A percentile compares a stretch with the other conserved stretches of the same genome.
Conservation (phyloP, 2,113 vertebrate species). For the Prunella fulvescens region DNA sequence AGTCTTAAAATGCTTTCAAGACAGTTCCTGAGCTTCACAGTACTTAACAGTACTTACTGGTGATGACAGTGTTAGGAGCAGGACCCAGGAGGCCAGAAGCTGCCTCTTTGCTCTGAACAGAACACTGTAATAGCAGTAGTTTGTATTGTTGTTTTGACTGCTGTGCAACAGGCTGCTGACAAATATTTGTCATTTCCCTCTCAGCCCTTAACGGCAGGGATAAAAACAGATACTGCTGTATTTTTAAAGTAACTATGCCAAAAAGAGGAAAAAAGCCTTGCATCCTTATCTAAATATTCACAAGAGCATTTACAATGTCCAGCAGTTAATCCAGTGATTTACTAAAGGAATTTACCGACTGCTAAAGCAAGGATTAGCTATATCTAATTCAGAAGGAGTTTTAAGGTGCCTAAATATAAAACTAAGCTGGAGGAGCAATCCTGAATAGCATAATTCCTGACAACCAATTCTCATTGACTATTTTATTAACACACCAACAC, state of each 20-base stretch:
- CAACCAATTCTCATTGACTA: neutral
- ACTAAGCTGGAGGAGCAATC: neutral
- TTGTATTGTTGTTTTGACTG: neutral
- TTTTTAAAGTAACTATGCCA: neutral
- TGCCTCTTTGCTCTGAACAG: neutral
- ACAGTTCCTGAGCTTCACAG: neutral
- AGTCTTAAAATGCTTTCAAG: neutral
- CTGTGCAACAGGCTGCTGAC: neutral
- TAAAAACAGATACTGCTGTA: neutral
- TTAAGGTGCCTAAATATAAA: slow-evolving; percentile 11
- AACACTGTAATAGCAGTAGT: neutral
- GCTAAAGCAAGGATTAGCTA: slow-evolving; percentile 16
- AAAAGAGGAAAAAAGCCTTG: neutral
- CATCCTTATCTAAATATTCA: neutral
- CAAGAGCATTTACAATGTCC: neutral
- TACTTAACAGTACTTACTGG: too few species aligned
- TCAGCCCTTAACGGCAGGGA: neutral
- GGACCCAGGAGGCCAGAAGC: neutral
- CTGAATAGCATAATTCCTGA: neutral
- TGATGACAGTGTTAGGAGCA: neutral
- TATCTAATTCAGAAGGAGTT: neutral
- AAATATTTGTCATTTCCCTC: neutral
- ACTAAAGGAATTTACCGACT: neutral
- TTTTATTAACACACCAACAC: neutral
- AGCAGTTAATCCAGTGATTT: neutral